Percentiles rank a stretch among this genome's conserved stretches.
phyloP scores from a whole-genome alignment of 2,888 invertebrate species.

The Clunio marinus region DNA sequence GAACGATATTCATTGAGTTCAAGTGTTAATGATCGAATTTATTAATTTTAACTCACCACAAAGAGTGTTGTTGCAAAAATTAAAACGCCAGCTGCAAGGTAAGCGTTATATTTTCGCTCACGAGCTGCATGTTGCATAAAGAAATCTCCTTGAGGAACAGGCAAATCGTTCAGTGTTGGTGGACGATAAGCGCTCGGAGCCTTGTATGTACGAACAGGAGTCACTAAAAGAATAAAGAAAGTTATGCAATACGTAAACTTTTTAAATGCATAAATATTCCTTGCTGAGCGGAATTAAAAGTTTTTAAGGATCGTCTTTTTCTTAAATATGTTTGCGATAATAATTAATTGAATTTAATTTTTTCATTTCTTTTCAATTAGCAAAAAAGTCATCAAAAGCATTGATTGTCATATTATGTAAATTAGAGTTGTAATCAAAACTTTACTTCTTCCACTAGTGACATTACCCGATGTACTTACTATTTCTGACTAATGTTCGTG shows the following conservation, averaged over 20 bases:
- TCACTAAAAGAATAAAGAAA: background rate
- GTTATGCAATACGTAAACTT: background rate
- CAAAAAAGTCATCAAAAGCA: too few species aligned
- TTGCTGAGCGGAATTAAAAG: too few species aligned
- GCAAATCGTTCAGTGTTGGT: conserved; percentile 68
- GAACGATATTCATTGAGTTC: conserved; percentile 40
- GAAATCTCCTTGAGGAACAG: conserved; percentile 75
- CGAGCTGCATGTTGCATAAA: conserved; percentile 61
- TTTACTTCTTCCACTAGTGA: background rate
- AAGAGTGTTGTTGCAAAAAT: conserved; percentile 49
- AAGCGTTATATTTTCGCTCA: conserved; percentile 65
- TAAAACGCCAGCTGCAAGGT: conserved; percentile 59
- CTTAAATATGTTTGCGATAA: too few species aligned
- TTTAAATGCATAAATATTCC: too few species aligned
- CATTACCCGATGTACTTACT: background rate
- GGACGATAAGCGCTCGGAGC: too few species aligned
- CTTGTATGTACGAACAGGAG: too few species aligned
- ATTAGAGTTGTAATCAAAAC: background rate
- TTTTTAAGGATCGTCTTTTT: too few species aligned
- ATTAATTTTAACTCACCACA: conserved; percentile 45
- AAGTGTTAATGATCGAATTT: background rate
- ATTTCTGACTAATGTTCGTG: background rate
- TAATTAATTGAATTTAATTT: too few species aligned
- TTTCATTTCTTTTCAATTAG: too few species aligned
- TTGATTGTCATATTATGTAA: too few species aligned